phyloP scores from a whole-genome alignment of 53 echinoderm and acorn worm genomes.

The Echinarachnius parma region DNA sequence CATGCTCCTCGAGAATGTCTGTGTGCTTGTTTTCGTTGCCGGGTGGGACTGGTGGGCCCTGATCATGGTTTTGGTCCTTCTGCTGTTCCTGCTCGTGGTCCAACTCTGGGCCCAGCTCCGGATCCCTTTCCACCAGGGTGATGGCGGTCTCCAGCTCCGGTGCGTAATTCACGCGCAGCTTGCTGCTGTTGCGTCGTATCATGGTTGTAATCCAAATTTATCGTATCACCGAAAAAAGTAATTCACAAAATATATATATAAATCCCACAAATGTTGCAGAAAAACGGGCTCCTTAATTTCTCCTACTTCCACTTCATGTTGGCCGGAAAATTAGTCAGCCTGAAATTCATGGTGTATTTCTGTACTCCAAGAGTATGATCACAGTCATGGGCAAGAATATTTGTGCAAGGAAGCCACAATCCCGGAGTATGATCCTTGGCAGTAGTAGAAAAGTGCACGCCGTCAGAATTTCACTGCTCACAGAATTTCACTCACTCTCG shows the following conservation, averaged over 20 bases:
- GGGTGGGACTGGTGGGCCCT: not conserved
- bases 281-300: no score
- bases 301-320: no score
- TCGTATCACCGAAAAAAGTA: no score
- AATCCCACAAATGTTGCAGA: no score
- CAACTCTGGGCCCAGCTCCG: constrained; percentile 17
- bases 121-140: constrained; percentile 20
- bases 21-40: no score
- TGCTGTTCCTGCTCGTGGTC: not conserved
- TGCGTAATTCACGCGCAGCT: constrained; percentile 43
- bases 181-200: constrained; percentile 51
- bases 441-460: constrained; percentile 14
- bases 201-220: no score
- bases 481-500: constrained; percentile 2
- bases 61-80: no score
- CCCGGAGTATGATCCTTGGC: not conserved
- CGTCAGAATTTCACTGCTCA: constrained; percentile 6
- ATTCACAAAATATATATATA: no score
- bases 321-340: no score
- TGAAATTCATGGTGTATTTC: no score
- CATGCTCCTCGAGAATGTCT: no score
- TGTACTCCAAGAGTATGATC: constrained; percentile 3
- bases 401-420: not conserved
- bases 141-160: constrained; percentile 38
- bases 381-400: not conserved